Percentiles rank a stretch among this genome's conserved stretches.
Evolutionary conservation across 2,888 invertebrate genomes (phyloP).

Genomic region (Reticulitermes lucifugus): DNA sequence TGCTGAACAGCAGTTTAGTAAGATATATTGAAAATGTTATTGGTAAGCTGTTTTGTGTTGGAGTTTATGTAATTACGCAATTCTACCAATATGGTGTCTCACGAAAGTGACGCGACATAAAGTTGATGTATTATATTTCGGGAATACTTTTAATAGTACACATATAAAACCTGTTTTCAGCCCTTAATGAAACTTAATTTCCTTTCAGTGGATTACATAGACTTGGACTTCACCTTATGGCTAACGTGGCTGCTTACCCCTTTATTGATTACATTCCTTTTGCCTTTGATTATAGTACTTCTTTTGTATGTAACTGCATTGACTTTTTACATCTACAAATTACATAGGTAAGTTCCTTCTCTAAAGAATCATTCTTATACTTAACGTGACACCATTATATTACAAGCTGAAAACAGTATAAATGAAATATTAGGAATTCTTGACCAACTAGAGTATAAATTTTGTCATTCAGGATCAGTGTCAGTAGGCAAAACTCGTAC

Average conservation of each 20-base stretch:
- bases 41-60: conserved; percentile 35
- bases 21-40: conserved; percentile 40
- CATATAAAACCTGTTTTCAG: not conserved
- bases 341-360: conserved; percentile 76
- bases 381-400: too few relatives aligned
- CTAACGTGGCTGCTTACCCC: conserved; percentile 87
- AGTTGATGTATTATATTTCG: too few relatives aligned
- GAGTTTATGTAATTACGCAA: not conserved
- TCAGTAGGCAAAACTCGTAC: too few relatives aligned
- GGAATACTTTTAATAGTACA: too few relatives aligned
- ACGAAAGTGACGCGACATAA: too few relatives aligned
- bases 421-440: too few relatives aligned
- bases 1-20: conserved; percentile 26
- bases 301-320: conserved; percentile 85
- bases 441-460: too few relatives aligned
- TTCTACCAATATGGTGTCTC: too few relatives aligned
- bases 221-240: conserved; percentile 87
- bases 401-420: too few relatives aligned
- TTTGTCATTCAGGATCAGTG: too few relatives aligned
- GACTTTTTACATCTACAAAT: conserved; percentile 87
- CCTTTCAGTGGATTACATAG: conserved; percentile 80
- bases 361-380: not conserved
- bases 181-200: not conserved
- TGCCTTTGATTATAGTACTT: conserved; percentile 84
- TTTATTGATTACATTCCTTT: conserved; percentile 84